Base-by-base conservation (phyloP, 2,797 vertebrate genomes). In the Cyprinodon diabolis region DNA sequence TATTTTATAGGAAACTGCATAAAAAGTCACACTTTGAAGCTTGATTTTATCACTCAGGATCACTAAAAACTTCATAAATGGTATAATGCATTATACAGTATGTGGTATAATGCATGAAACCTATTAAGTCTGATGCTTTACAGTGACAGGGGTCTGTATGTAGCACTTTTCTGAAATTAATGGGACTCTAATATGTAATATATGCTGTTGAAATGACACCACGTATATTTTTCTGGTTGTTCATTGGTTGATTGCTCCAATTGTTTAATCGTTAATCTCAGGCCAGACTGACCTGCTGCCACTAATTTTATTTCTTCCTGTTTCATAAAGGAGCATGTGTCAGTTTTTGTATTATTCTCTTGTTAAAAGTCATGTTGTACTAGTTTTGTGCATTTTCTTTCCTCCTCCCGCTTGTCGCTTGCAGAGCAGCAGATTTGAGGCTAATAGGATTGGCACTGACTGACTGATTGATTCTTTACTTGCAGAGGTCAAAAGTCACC, bases 401-500 rank as follows among this genome's bases (percentile, higher is more conserved):
- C 21, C 12, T 10, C 30, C 65, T 78, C 74, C 71, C 71, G 80
- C 77, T 74, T 78, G 57, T 49, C 15, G 9, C 17, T 66, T 58
- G 56, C 65, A 72, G 68, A 82, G 12, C 68, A 79, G 83, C 71
- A 58, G 74, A 75, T 74, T 55, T 15, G 45, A 66, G 60, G 72
- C 77, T 84, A 83, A 90, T 82, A 58, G 79, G 78, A 68, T 83
- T 85, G 75, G 56, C 79, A 87, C 79, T 88, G 90, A 91, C 77
- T 89, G 91, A 91, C 87, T 89, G 83, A 83, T 75, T 88, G 80
- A 81, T 75, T 85, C 74, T 75, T 56, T 80, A 75, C 77, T 58
- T 68, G 40, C 1, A 1, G 45, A n/a, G 49, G 21, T 37, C 51
- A 23, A 66, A 65, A 72, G 72, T 78, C 77, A 65, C 25, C 66